A percentile compares a stretch with the other conserved stretches of the same genome.
These are phyloP conservation scores for Rhinogobius similis DNA, from an alignment of 2,113 vertebrate species.

Conservation along the genomic window DNA sequence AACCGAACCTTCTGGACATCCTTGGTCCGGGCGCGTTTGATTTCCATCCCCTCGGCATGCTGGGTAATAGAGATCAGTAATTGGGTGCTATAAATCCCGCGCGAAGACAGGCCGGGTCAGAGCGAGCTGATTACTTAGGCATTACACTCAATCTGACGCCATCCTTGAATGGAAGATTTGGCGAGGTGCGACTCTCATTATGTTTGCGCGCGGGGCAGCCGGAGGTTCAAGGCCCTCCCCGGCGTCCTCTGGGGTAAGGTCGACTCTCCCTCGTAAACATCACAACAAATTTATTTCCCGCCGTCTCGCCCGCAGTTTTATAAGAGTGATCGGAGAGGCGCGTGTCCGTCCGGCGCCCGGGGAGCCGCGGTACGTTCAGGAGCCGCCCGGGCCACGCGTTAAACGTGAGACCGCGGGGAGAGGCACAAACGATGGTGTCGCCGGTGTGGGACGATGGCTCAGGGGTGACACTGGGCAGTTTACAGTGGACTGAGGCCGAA, in stretches of 20 bases:
- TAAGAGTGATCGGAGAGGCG: conserved; percentile 35
- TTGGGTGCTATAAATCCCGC: conserved; percentile 79
- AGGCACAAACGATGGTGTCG: conserved; percentile 14
- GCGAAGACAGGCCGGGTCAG: conserved; percentile 80
- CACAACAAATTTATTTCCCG: conserved; percentile 67
- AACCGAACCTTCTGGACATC: conserved; percentile 34
- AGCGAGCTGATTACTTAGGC: conserved; percentile 79
- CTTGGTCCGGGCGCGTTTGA: conserved; percentile 45
- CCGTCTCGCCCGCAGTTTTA: conserved; percentile 40
- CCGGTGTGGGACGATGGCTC: not conserved
- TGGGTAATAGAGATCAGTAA: conserved; percentile 78
- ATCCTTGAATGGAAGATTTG: conserved; percentile 69
- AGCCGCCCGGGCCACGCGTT: conserved; percentile 26
- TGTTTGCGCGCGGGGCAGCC: conserved; percentile 56
- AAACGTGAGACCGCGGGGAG: conserved; percentile 15
- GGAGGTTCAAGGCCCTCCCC: conserved; percentile 66
- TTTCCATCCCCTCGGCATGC: conserved; percentile 63
- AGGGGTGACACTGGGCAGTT: not conserved
- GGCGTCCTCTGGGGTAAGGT: conserved; percentile 15
- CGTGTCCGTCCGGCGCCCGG: conserved; percentile 17
- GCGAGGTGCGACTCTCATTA: conserved; percentile 73
- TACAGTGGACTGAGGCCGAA: not conserved
- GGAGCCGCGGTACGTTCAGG: conserved; percentile 22
- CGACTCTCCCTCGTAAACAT: conserved; percentile 69
- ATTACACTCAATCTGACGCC: conserved; percentile 72